Conservation (phyloP, 2,888 invertebrate genomes). For the Yponomeuta malinellus region DNA sequence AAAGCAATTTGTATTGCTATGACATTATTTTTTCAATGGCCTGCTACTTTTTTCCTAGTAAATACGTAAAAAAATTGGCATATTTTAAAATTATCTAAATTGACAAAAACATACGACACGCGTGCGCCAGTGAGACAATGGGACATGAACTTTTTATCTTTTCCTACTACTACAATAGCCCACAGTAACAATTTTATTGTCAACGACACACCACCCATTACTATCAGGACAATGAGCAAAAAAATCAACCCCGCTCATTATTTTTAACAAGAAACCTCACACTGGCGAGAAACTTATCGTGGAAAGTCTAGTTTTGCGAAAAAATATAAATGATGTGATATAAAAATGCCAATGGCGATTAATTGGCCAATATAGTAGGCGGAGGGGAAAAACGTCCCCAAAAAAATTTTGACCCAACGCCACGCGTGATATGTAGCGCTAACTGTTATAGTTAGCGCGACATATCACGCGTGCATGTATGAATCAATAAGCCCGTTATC, state of each 20-base stretch:
- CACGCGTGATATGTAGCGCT: neutral
- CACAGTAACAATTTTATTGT: neutral
- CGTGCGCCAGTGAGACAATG: no score
- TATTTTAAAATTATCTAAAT: no score
- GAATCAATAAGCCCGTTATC: no score
- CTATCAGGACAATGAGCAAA: neutral
- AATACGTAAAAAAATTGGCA: no score
- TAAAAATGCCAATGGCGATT: conserved; percentile 36
- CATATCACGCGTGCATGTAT: no score
- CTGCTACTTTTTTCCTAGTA: no score
- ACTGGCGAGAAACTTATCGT: neutral
- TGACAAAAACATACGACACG: no score
- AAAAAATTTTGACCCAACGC: conserved; percentile 3
- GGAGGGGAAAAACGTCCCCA: conserved; percentile 17
- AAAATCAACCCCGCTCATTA: conserved; percentile 48
- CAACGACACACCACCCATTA: neutral
- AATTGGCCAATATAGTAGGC: conserved; percentile 41
- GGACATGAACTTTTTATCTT: neutral
- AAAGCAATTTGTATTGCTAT: no score
- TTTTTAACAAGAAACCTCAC: conserved; percentile 56
- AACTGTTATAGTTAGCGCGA: neutral
- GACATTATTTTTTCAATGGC: no score
- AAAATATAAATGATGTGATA: conserved; percentile 33
- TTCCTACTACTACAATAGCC: neutral
- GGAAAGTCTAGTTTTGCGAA: conserved; percentile 49